Evolutionary conservation across 2,797 vertebrate species (phyloP).

Genomic region (Alfaro cultratus): DNA sequence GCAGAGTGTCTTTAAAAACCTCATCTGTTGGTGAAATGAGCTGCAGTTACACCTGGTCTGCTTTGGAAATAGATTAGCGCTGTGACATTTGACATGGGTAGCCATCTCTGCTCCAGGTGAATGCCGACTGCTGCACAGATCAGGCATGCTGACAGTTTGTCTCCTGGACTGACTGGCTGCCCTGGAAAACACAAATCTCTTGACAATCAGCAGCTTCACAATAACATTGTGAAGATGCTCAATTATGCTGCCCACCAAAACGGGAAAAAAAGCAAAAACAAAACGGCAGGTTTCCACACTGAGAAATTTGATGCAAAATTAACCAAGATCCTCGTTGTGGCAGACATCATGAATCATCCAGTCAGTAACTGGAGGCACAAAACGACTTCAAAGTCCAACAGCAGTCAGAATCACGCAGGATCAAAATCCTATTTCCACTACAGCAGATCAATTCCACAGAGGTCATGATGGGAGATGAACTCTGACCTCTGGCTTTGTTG

Average conservation of each 20-base stretch:
- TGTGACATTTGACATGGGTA: constrained; percentile 82
- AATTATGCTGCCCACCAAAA: constrained; percentile 28
- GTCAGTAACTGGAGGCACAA: constrained; percentile 53
- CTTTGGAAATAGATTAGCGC: constrained; percentile 79
- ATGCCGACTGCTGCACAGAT: constrained; percentile 58
- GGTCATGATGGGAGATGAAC: constrained; percentile 66
- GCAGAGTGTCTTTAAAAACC: constrained; percentile 37
- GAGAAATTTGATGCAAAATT: constrained; percentile 36
- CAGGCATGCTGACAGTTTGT: constrained; percentile 67
- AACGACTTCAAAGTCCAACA: constrained; percentile 37
- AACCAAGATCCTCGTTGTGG: constrained; percentile 41
- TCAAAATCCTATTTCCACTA: constrained; percentile 70
- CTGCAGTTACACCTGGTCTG: constrained; percentile 72
- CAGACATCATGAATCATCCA: constrained; percentile 31
- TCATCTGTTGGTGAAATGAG: constrained; percentile 62
- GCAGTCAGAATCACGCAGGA: constrained; percentile 48
- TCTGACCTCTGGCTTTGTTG: constrained; percentile 70
- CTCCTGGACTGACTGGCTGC: constrained; percentile 63
- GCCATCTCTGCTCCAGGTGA: constrained; percentile 70
- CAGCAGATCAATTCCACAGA: constrained; percentile 71
- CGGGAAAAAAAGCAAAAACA: not conserved
- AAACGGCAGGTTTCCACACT: constrained; percentile 1
- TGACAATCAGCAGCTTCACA: constrained; percentile 61
- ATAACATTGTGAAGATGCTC: constrained; percentile 45
- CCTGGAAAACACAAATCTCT: constrained; percentile 63